Conservation (phyloP, 2,888 invertebrate species). For the Epirrhoe alternata region DNA sequence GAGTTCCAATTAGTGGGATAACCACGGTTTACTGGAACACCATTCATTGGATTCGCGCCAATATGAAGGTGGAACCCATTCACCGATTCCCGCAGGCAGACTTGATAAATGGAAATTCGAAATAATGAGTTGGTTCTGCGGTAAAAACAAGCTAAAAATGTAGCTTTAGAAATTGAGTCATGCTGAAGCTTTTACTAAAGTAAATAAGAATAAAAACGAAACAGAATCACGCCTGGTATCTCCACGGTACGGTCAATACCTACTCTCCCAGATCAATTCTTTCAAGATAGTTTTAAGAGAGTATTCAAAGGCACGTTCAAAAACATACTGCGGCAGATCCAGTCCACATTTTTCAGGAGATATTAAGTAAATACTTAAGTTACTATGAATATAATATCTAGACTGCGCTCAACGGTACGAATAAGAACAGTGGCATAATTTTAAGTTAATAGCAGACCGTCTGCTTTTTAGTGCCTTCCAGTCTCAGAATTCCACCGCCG, state of each 20-base stretch:
- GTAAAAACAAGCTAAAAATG: constrained; percentile 23
- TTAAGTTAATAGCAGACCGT: constrained; percentile 28
- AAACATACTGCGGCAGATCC: too few species aligned
- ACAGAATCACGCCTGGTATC: too few species aligned
- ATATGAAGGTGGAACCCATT: constrained; percentile 45
- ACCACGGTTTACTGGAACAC: constrained; percentile 50
- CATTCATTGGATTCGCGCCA: constrained; percentile 54
- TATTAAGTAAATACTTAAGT: background rate
- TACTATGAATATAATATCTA: background rate
- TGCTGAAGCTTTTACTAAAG: background rate
- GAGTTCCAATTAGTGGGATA: constrained; percentile 61
- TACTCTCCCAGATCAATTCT: too few species aligned
- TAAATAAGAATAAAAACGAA: too few species aligned
- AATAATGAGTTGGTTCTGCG: constrained; percentile 36
- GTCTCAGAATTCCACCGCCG: constrained; percentile 38
- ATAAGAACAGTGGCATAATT: constrained; percentile 14
- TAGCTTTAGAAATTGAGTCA: background rate
- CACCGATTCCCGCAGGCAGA: constrained; percentile 38
- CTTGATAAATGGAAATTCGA: constrained; percentile 35
- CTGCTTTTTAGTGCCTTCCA: constrained; percentile 36
- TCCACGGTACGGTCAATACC: too few species aligned
- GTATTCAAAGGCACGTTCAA: too few species aligned
- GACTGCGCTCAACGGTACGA: constrained; percentile 8
- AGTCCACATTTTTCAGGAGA: too few species aligned
- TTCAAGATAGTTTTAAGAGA: too few species aligned